Base-by-base conservation (phyloP, 2,113 vertebrate genomes). In the Thunnus thynnus region DNA sequence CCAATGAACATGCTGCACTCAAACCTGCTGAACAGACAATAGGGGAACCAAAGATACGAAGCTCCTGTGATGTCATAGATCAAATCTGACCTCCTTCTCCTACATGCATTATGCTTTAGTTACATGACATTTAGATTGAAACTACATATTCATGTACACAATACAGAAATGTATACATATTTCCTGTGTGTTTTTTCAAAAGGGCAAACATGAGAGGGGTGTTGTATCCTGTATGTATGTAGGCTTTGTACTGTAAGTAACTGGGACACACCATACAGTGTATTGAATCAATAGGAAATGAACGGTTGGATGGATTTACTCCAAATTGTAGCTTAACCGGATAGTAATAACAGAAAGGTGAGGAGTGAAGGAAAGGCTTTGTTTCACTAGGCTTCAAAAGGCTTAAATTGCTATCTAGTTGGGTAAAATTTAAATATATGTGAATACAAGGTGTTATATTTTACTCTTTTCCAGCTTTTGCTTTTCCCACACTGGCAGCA, bases 11-110 rank as follows among this genome's bases (percentile, higher is more conserved):
- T 6, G 44, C 18, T 50, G 78, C 60, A 1, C 32, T 48, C 22
- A 16, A 22, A 55, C 22, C 30, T 56, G 44, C 22, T 32, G 32
- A 44, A 41, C 50, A 63, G 25, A 74, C 80, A 75, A 84, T 54
- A 58, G 36, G 6, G 27, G 17, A 51, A 60, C 41, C 16, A 41
- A 73, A 55, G 60, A 73, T 25, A 60, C 57, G 63, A 55, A 44
- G 20, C 36, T 47, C 46, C 22, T 71, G 58, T 73, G 61, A 83
- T 67, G 13, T 70, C 54, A 76, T 60, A 67, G 18, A 71, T 72
- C 13, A 68, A 18, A 64, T 77, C 52, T 80, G 72, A 12, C 73
- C 80, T 71, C 83, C 54, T 81, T 88, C 22, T 22, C 27, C 51
- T 16, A 8, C 7, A 41, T 44, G 52, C 44, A 27, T 54, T 52